Conservation (phyloP, 2,888 invertebrate species). For the Anarsia innoxiella region DNA sequence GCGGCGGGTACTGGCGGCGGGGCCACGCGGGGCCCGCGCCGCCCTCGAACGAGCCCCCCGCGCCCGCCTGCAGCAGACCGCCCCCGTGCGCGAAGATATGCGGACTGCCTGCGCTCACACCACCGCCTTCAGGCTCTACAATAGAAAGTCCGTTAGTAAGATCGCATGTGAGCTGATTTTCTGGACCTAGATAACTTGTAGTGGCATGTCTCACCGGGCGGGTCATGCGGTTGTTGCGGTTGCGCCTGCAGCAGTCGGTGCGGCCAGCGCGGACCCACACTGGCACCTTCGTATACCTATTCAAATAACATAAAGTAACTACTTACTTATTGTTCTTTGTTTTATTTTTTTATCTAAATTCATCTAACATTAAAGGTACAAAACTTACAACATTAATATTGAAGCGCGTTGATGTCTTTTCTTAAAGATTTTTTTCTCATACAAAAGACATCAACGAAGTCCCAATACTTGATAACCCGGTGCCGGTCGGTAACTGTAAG, state of each 20-base stretch:
- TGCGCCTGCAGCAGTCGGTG: constrained; percentile 62
- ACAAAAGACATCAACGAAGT: too few species aligned
- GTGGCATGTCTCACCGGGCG: constrained; percentile 14
- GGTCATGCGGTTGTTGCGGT: constrained; percentile 16
- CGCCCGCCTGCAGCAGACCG: constrained; percentile 71
- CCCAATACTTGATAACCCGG: too few species aligned
- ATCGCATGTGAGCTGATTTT: neutral
- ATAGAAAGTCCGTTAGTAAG: neutral
- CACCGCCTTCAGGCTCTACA: neutral
- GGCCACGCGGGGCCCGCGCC: constrained; percentile 10
- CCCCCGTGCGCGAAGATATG: constrained; percentile 84
- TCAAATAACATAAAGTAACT: too few species aligned
- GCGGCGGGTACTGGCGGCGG: constrained; percentile 15
- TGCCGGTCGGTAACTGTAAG: neutral
- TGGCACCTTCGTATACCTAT: constrained; percentile 12
- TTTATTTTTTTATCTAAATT: neutral
- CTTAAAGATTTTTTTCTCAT: too few species aligned
- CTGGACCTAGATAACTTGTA: neutral
- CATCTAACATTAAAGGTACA: too few species aligned
- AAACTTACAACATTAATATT: too few species aligned
- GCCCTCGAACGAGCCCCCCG: constrained; percentile 32
- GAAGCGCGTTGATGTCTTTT: too few species aligned
- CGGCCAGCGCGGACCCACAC: constrained; percentile 47
- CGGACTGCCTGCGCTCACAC: constrained; percentile 60
- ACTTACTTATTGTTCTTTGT: neutral